Evolutionary conservation across 2,113 vertebrate genomes (phyloP).

Genomic region (Fregata magnificens): DNA sequence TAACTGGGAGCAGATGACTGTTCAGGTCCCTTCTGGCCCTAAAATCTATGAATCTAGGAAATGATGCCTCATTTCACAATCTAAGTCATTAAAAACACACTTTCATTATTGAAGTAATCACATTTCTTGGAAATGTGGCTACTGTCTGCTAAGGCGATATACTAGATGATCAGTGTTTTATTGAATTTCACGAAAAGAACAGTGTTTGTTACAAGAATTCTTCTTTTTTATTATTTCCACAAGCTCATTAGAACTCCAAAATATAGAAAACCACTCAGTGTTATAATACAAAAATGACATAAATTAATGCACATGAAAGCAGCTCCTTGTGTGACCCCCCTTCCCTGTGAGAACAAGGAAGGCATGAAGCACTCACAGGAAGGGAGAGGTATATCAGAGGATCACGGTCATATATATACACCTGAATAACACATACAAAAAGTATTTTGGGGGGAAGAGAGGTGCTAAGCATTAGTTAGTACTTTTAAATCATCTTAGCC

Average conservation of each 20-base stretch:
- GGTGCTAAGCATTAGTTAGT: background rate
- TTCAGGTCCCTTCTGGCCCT: slow-evolving; percentile 22
- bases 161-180: slow-evolving; percentile 18
- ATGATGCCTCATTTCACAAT: slow-evolving; percentile 15
- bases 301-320: background rate
- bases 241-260: background rate
- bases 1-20: background rate
- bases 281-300: background rate
- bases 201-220: slow-evolving; percentile 2
- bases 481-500: background rate
- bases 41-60: slow-evolving; percentile 47
- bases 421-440: background rate
- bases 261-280: background rate
- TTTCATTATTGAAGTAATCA: slow-evolving; percentile 42
- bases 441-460: background rate
- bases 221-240: slow-evolving; percentile 14
- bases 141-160: slow-evolving; percentile 18
- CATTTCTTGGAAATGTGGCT: slow-evolving; percentile 48
- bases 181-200: slow-evolving; percentile 1
- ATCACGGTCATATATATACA: background rate
- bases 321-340: background rate
- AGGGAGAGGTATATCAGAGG: background rate
- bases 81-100: slow-evolving; percentile 24
- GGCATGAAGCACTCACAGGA: background rate
- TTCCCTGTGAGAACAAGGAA: background rate